phyloP scores from a whole-genome alignment of 2,797 vertebrate species.

The Chaenodraco wilsoni region DNA sequence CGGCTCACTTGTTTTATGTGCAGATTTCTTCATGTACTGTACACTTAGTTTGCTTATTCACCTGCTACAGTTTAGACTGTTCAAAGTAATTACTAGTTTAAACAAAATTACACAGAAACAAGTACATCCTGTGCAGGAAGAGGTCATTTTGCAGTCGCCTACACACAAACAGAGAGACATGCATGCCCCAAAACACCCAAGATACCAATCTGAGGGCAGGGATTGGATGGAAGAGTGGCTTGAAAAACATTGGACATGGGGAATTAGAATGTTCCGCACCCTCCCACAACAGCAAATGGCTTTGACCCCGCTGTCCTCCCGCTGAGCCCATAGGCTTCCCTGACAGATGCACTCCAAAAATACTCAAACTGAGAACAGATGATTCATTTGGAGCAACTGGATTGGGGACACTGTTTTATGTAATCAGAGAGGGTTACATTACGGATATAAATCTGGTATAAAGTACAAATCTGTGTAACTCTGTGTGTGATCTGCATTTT shows the following conservation, averaged over 20 bases:
- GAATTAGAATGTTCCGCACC: conserved; percentile 29
- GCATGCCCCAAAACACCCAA: conserved; percentile 20
- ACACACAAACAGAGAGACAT: not conserved
- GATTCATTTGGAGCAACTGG: conserved; percentile 47
- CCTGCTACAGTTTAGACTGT: not conserved
- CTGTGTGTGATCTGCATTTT: conserved; percentile 1
- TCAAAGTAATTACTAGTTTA: not conserved
- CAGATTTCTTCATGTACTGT: not conserved
- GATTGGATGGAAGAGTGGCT: conserved; percentile 44
- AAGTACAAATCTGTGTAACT: conserved; percentile 26
- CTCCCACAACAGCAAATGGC: conserved; percentile 36
- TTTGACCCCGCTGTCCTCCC: conserved; percentile 38
- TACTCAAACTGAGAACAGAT: conserved; percentile 50
- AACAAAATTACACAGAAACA: conserved; percentile 5
- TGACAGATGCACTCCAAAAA: conserved; percentile 54
- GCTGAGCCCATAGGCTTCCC: conserved; percentile 33
- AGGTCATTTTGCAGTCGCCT: conserved; percentile 28
- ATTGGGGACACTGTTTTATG: conserved; percentile 41
- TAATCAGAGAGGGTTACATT: conserved; percentile 35
- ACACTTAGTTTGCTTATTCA: not conserved
- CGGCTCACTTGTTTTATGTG: not conserved
- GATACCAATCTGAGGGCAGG: conserved; percentile 20
- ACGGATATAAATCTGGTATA: not conserved
- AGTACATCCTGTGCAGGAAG: conserved; percentile 26
- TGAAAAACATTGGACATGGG: conserved; percentile 29